phyloP scores from a whole-genome alignment of 2,797 vertebrate genomes.

The Adelosebastes latens region DNA sequence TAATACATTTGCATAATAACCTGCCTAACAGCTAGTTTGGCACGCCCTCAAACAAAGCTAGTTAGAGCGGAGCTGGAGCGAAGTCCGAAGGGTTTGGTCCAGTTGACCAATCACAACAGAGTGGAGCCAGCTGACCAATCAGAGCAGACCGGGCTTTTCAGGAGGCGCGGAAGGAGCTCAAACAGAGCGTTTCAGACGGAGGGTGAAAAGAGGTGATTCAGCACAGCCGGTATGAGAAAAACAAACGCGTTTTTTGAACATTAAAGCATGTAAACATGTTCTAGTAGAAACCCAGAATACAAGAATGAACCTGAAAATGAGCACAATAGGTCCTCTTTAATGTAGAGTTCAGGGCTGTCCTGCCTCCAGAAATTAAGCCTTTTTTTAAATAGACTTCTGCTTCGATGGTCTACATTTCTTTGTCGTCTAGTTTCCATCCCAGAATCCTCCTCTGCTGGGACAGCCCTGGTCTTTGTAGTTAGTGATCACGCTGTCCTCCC shows the following conservation, averaged over 20 bases:
- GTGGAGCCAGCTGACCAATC: no score
- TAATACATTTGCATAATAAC: no score
- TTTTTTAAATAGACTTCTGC: background rate
- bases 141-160: no score
- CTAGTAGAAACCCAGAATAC: background rate
- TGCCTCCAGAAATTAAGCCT: background rate
- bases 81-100: no score
- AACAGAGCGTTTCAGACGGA: background rate
- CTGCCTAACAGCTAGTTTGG: accelerated
- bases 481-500: background rate
- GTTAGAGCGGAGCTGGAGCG: no score
- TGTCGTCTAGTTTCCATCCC: background rate
- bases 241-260: background rate
- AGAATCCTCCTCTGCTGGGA: constrained; percentile 26
- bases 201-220: background rate
- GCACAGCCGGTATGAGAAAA: background rate
- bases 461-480: background rate
- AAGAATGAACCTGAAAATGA: background rate
- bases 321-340: background rate
- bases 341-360: background rate
- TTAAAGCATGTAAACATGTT: background rate
- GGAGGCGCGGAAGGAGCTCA: no score
- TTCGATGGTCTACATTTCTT: background rate
- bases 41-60: no score
- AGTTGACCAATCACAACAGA: no score